Evolutionary conservation across 2,888 invertebrate species (phyloP).

Genomic region (Heliconius hortense): DNA sequence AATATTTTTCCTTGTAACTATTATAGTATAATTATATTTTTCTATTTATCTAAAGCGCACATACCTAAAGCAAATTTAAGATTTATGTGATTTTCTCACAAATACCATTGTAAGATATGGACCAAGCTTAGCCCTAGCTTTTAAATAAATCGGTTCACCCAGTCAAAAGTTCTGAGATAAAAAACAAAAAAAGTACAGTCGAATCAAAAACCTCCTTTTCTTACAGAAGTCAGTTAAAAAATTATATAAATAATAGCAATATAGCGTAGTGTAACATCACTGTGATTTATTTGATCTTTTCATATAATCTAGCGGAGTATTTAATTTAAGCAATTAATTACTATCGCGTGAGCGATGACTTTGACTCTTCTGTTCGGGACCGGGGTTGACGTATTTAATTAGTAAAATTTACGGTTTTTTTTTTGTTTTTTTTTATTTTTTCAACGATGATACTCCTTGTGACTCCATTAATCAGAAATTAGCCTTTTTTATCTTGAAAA

Average conservation of each 20-base stretch:
- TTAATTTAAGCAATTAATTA: conserved; percentile 25
- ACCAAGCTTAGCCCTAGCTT: too few relatives aligned
- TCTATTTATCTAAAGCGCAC: too few relatives aligned
- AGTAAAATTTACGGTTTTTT: neutral
- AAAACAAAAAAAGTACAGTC: neutral
- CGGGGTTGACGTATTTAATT: conserved; percentile 17
- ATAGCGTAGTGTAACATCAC: neutral
- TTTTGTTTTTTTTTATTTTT: neutral
- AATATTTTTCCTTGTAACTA: too few relatives aligned
- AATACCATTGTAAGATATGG: too few relatives aligned
- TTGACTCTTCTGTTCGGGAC: conserved; percentile 9
- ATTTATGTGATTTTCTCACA: too few relatives aligned
- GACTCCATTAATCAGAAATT: neutral
- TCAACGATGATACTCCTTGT: neutral
- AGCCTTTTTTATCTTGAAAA: neutral
- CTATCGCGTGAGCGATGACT: conserved; percentile 21
- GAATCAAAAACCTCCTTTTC: neutral
- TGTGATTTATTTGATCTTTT: conserved; percentile 20
- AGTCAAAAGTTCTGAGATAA: too few relatives aligned
- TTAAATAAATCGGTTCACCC: too few relatives aligned
- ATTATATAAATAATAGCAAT: neutral
- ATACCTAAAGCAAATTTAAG: too few relatives aligned
- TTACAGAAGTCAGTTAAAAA: neutral
- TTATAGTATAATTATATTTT: too few relatives aligned
- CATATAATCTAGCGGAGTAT: conserved; percentile 19